Percentiles rank a stretch among this genome's conserved stretches.
Evolutionary conservation across 2,888 invertebrate species (phyloP).

Genomic region (Melinopterus prodromus): DNA sequence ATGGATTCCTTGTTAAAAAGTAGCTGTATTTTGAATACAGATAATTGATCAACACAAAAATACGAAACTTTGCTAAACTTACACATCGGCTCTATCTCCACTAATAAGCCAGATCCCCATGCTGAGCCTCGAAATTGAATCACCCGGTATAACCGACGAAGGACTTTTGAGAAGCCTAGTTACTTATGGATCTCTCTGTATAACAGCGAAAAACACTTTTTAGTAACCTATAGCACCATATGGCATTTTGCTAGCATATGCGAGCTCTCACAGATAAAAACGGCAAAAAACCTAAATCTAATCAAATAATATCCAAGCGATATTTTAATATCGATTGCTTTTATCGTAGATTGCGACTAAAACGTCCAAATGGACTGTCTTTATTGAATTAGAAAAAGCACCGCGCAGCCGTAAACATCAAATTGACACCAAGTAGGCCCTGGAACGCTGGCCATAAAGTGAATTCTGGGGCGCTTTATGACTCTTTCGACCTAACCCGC

Average conservation of each 20-base stretch:
- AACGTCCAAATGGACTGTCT: neutral
- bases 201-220: neutral
- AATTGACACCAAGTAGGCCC: constrained; percentile 57
- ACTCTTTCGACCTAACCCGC: constrained; percentile 41
- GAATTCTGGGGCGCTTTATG: constrained; percentile 56
- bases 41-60: too few species aligned
- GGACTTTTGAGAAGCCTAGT: too few species aligned
- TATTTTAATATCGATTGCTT: neutral
- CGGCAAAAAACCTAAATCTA: neutral
- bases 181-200: too few species aligned
- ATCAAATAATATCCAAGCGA: neutral
- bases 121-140: too few species aligned
- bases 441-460: constrained; percentile 57
- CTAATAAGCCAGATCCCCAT: too few species aligned
- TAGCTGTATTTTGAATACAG: too few species aligned
- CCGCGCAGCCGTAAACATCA: constrained; percentile 57
- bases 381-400: constrained; percentile 41
- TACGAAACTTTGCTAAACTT: too few species aligned
- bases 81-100: too few species aligned
- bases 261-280: neutral
- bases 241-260: neutral
- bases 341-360: neutral
- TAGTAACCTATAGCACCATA: neutral
- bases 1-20: too few species aligned
- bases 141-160: too few species aligned